Base-by-base conservation (phyloP, 2,888 invertebrate species). In the Drosophila antonietae region DNA sequence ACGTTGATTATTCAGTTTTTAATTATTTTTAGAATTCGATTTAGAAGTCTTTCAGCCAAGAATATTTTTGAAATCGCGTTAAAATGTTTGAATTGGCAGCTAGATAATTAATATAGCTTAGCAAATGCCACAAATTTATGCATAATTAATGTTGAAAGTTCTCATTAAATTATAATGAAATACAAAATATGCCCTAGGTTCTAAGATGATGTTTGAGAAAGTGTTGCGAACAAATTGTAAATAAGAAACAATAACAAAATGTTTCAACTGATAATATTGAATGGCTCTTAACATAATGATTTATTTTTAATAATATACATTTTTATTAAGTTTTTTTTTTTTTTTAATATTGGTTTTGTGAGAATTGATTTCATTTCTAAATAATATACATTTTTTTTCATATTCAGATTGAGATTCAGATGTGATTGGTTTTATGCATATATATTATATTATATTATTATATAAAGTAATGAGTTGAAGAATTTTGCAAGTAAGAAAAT, bases 11-110 rank as follows among this genome's bases (percentile, higher is more conserved):
- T 28, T 28, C 28, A 28, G 28, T 28, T 28, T 58, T 55, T 43
- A 35, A 20, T 75, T 78, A 73, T 73, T 77, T 66, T 47, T 73
- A 78, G 78, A 46, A 23, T 23, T 7, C 14, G 14, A 46, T 14
- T 20, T 20, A 14, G 44, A 20, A 28, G 46, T 28, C 12, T 59
- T 47, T 74, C 56, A 62, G 39, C 62, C 20, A 18, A 35, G 41
- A 49, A 63, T 47, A 28, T 39, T 53, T 15, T 15, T 33, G 64
- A 51, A 58, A 67, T 58, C 58, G 46, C 60, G 62, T 43, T 58
- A 15, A 67, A 57, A 56, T 28, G 49, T 46, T 47, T 47, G n/a
- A 46, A 62, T 46, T 55, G 23, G 23, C 37, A 28, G 49, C 53
- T 10, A 9, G 9, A 57, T 57, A 57, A 75, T 41, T 51, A 51